Base-by-base conservation (phyloP, 2,797 vertebrate genomes). In the Manis crassicaudata region DNA sequence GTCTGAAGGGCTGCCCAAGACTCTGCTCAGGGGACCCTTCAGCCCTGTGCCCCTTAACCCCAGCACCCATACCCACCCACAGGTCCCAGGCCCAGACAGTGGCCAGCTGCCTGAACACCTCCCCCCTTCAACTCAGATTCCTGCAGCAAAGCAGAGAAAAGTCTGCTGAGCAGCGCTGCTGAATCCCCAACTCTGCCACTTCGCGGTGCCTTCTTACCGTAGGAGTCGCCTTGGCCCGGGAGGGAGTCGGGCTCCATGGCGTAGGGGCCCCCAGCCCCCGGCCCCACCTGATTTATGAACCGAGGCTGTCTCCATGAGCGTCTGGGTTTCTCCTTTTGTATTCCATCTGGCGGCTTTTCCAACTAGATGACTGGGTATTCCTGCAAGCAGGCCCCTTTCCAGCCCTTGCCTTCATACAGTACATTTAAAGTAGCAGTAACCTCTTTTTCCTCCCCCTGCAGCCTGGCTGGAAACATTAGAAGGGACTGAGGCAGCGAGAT, bases 271-370 rank as follows among this genome's bases (percentile, higher is more conserved):
- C 98, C 97, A 98, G 97, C 97, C 98, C 97, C 96, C 85, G 97
- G 98, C 98, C 98, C 98, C 98, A 97, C 98, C 98, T 98, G 98
- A 97, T 98, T 98, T 98, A 98, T 97, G 98, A 98, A 98, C 98
- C 97, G 98, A 97, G 97, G 97, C 98, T 98, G 98, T 98, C 98
- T 98, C 98, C 98, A 97, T 98, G 98, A 98, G 98, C 98, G 97
- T 94, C 98, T 98, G 98, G 98, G 96, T 98, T 98, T 99, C 98
- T 98, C 98, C 98, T 97, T 98, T 98, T 98, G 98, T 98, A 98
- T 98, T 99, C 99, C 99, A 99, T 99, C 99, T 99, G 99, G 99
- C 99, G 98, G 98, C 98, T 98, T 98, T 98, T 98, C 98, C 98
- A 96, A 98, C 98, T 98, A 97, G 98, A 98, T 98, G 98, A 98